Evolutionary conservation across 2,888 invertebrate genomes (phyloP).

Genomic region (Pterostichus madidus): DNA sequence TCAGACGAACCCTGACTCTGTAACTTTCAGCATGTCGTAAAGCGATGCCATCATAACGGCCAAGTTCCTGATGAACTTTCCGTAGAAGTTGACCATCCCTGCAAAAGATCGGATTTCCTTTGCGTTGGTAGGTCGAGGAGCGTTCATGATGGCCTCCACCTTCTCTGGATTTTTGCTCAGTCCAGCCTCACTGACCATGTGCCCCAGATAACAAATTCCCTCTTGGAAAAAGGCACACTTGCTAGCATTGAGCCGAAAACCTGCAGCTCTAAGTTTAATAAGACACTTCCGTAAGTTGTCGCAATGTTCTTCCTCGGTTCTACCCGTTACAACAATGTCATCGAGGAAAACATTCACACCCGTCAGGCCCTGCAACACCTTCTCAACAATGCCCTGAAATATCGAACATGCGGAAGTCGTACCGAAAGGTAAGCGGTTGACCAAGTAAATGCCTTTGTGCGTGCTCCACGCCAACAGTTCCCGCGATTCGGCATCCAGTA

Average conservation of each 20-base stretch:
- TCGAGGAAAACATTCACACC: conserved; percentile 68
- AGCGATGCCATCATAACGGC: not conserved
- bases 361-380: conserved; percentile 68
- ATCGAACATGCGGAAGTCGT: conserved; percentile 74
- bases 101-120: conserved; percentile 8
- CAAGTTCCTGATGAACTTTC: conserved; percentile 19
- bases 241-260: conserved; percentile 69
- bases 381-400: conserved; percentile 73
- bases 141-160: conserved; percentile 20
- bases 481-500: conserved; percentile 63
- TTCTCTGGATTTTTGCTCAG: not conserved
- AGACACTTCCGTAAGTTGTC: conserved; percentile 49
- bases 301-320: conserved; percentile 62
- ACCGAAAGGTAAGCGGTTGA: conserved; percentile 74
- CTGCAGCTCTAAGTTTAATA: conserved; percentile 30
- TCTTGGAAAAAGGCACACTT: conserved; percentile 71
- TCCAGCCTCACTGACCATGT: conserved; percentile 68
- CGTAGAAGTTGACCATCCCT: conserved; percentile 24
- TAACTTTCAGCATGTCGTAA: not conserved
- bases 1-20: not conserved
- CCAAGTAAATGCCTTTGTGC: conserved; percentile 71
- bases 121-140: not conserved
- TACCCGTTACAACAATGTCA: conserved; percentile 68
- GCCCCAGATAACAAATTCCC: conserved; percentile 70
- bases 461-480: conserved; percentile 69